Percentiles rank a stretch among this genome's conserved stretches.
Conservation (phyloP, 2,113 vertebrate species). For the Junco hyemalis region DNA sequence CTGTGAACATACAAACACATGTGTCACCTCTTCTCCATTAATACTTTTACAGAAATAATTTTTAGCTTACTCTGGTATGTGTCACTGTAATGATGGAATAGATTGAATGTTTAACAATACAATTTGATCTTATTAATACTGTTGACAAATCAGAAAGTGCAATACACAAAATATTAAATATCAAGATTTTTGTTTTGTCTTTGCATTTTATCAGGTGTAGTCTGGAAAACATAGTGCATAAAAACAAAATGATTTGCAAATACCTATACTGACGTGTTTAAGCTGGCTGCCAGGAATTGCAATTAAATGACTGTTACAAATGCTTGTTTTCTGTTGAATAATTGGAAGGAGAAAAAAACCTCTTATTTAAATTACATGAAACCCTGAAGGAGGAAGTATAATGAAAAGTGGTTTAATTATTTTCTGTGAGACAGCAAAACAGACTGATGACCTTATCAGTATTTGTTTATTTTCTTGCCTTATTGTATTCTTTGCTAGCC, state of each 20-base stretch:
- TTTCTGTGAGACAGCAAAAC: conserved; percentile 23
- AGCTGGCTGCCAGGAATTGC: not conserved
- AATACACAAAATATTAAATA: not conserved
- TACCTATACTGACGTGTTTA: not conserved
- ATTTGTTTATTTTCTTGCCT: not conserved
- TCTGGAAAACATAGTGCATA: not conserved
- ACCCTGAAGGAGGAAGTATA: not conserved
- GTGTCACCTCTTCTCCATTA: not conserved
- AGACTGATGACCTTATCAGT: not conserved
- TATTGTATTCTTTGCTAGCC: not conserved
- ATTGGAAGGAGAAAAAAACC: not conserved
- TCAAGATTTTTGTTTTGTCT: not conserved
- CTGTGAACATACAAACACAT: not conserved
- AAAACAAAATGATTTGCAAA: not conserved
- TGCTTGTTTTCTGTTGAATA: conserved; percentile 23
- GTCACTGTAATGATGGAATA: not conserved
- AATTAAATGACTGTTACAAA: not conserved
- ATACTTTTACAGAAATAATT: not conserved
- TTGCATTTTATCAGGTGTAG: not conserved
- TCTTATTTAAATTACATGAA: not conserved
- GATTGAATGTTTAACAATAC: not conserved
- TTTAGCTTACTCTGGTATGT: not conserved
- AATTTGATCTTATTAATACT: not conserved
- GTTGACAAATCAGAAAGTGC: not conserved
- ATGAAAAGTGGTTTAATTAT: conserved; percentile 8